Conservation (phyloP, 2,888 invertebrate species). For the Cataglyphis altisquamis region DNA sequence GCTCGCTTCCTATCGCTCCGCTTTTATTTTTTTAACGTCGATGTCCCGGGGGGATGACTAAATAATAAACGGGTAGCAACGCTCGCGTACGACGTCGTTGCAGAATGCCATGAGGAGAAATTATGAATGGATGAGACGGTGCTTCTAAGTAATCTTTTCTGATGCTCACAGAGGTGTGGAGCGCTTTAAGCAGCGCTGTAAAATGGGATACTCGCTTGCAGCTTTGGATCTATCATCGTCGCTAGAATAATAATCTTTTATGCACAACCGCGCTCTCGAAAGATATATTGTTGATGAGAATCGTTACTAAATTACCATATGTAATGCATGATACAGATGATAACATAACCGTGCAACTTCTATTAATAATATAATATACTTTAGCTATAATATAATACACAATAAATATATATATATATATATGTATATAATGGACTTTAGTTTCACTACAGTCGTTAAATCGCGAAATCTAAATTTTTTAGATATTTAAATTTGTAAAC, state of each 20-base stretch:
- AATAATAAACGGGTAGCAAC: conserved; percentile 71
- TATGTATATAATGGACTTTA: neutral
- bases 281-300: conserved; percentile 28
- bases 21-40: conserved; percentile 55
- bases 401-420: too few species aligned
- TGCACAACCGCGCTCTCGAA: conserved; percentile 9
- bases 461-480: neutral
- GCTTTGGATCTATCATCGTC: conserved; percentile 24
- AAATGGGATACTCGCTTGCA: conserved; percentile 6
- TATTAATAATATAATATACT: neutral
- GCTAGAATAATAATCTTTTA: conserved; percentile 19
- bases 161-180: conserved; percentile 15
- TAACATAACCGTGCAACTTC: conserved; percentile 20
- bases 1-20: conserved; percentile 3
- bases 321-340: conserved; percentile 7
- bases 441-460: neutral
- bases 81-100: conserved; percentile 45
- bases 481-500: neutral
- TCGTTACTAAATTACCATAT: conserved; percentile 13
- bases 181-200: conserved; percentile 24
- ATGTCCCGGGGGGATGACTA: conserved; percentile 66
- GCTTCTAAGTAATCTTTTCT: conserved; percentile 55
- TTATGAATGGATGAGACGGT: conserved; percentile 61
- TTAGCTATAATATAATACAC: neutral
- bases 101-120: conserved; percentile 55